A percentile compares a stretch with the other conserved stretches of the same genome.
Conservation (phyloP, 2,888 invertebrate genomes). For the Oscheius sp. region DNA sequence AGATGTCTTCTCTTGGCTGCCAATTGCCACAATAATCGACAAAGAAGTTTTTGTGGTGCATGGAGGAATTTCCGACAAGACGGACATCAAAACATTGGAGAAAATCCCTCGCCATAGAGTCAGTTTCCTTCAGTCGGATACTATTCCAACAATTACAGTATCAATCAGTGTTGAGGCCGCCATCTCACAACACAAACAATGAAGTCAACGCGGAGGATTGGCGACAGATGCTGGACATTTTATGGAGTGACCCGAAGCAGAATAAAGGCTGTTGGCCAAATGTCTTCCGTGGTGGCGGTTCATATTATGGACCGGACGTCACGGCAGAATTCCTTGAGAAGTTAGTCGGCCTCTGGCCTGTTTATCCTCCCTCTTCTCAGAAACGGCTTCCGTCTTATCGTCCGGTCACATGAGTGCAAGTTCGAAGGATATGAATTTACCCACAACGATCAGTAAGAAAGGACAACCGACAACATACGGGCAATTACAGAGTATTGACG, state of each 20-base stretch:
- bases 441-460: constrained; percentile 79
- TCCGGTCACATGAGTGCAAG: constrained; percentile 93
- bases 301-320: constrained; percentile 91
- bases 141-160: constrained; percentile 78
- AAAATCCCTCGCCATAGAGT: constrained; percentile 83
- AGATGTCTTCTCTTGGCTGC: constrained; percentile 91
- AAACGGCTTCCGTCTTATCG: constrained; percentile 78
- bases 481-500: constrained; percentile 82
- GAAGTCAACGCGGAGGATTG: constrained; percentile 84
- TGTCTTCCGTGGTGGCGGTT: constrained; percentile 83
- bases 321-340: constrained; percentile 83
- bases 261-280: constrained; percentile 84
- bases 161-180: constrained; percentile 86
- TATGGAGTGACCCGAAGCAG: constrained; percentile 90
- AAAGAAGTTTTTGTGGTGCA: constrained; percentile 89
- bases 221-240: constrained; percentile 92
- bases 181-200: constrained; percentile 76
- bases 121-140: neutral
- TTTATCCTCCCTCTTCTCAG: constrained; percentile 51
- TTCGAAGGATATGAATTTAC: constrained; percentile 89
- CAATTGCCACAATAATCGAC: constrained; percentile 89
- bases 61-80: constrained; percentile 90
- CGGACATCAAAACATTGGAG: constrained; percentile 84
- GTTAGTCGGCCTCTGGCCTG: constrained; percentile 75
- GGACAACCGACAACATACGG: neutral